Evolutionary conservation across 64 coral and sea anemone species (phyloP).

Genomic region (Actinia tenebrosa): DNA sequence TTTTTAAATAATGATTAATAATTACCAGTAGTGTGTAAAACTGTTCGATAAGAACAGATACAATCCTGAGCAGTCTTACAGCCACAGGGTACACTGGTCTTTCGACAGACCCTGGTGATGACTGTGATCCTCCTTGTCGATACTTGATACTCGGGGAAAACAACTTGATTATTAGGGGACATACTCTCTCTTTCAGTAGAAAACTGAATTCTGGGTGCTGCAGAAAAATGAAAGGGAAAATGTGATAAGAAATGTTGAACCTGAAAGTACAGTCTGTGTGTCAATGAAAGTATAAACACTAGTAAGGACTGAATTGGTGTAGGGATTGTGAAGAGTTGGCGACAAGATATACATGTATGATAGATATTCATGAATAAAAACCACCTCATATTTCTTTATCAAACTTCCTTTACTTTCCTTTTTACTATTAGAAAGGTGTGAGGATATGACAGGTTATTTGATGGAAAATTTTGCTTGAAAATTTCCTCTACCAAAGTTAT

Average conservation of each 20-base stretch:
- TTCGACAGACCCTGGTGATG: constrained; percentile 46
- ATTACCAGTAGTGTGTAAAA: constrained; percentile 92
- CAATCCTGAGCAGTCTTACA: constrained; percentile 81
- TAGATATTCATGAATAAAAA: no score
- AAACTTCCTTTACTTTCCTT: no score
- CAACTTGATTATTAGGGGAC: constrained; percentile 92
- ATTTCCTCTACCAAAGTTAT: no score
- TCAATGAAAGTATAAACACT: no score
- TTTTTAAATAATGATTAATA: not conserved
- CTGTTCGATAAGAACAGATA: constrained; percentile 92
- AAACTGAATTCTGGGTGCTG: constrained; percentile 99
- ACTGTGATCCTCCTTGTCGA: constrained; percentile 34
- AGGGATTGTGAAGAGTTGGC: no score
- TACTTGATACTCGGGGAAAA: constrained; percentile 99
- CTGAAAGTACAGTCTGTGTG: no score
- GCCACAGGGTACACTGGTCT: constrained; percentile 90
- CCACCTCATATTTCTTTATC: no score
- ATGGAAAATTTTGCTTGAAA: no score
- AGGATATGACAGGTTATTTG: no score
- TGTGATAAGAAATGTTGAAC: not conserved
- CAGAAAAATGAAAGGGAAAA: not conserved
- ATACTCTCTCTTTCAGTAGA: constrained; percentile 89
- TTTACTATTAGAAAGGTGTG: no score
- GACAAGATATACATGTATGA: no score
- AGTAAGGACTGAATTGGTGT: no score